phyloP scores from a whole-genome alignment of 2,888 invertebrate species.

The Cremastinae sp. region DNA sequence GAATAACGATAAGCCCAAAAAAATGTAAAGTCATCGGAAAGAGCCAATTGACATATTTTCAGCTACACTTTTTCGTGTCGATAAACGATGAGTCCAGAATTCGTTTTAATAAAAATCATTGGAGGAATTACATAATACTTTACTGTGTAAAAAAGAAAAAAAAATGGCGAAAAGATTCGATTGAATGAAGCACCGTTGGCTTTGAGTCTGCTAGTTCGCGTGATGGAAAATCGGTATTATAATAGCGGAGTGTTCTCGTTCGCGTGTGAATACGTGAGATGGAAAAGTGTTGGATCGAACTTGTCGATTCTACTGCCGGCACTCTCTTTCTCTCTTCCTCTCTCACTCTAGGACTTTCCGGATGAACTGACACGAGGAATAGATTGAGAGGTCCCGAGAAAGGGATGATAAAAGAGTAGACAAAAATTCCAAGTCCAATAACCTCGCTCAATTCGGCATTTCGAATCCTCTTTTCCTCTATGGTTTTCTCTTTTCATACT shows the following conservation, averaged over 20 bases:
- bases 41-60: too few relatives aligned
- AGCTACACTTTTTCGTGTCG: not conserved
- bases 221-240: conserved; percentile 47
- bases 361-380: conserved; percentile 60
- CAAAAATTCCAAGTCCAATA: conserved; percentile 65
- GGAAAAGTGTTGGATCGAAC: conserved; percentile 26
- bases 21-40: conserved; percentile 1
- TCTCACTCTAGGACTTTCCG: conserved; percentile 56
- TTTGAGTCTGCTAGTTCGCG: conserved; percentile 31
- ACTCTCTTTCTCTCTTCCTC: not conserved
- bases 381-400: conserved; percentile 58
- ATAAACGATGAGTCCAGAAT: not conserved
- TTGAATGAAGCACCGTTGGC: conserved; percentile 45
- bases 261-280: conserved; percentile 13
- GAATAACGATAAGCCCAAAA: too few relatives aligned
- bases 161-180: conserved; percentile 43
- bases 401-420: conserved; percentile 63
- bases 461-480: conserved; percentile 49
- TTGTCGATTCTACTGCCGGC: conserved; percentile 37
- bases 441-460: conserved; percentile 60
- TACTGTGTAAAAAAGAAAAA: not conserved
- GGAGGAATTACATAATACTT: not conserved
- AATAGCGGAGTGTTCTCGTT: conserved; percentile 12
- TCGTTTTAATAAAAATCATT: conserved; percentile 9
- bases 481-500: conserved; percentile 4